Base-by-base conservation (phyloP, 2,888 invertebrate genomes). In the Drosophila formosana region DNA sequence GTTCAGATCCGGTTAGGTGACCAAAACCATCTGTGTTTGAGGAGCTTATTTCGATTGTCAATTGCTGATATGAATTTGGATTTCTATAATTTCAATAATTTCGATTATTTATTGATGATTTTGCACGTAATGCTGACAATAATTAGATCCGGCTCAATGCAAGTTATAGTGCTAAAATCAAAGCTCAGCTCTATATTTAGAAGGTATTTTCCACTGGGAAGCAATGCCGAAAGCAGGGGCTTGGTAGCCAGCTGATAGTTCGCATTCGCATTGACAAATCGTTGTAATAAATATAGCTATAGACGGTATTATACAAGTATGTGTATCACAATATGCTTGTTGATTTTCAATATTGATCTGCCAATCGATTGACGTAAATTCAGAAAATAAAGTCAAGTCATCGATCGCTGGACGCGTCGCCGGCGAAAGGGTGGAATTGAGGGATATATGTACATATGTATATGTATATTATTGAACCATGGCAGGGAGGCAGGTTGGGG, bases 281-380 rank as follows among this genome's bases (percentile, higher is more conserved):
- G 39, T 49, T 39, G 53, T 50, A 45, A 53, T 34, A 50, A 53
- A 37, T 63, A 30, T 43, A 43, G 26, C 65, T 66, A 55, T 58
- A 52, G 4, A n/a, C 4, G 5, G 4, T 37, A 11, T 11, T 52
- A 49, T 67, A 47, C 23, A 9, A 45, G 3, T 57, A 50, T 53
- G 41, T 62, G 58, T 30, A 43, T 18, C 26, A 39, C n/a, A 9
- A 39, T 25, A 61, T 26, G 37, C 47, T 46, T 61, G 49, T 51
- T 37, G 69, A 67, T 52, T 62, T 60, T 49, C 39, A 50, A 37
- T 75, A 58, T 60, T 69, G 52, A 69, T 62, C 28, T 11, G 63
- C 25, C 41, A 37, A 55, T 57, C 64, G 51, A 80, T 77, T 86
- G 86, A 82, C 82, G 82, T 79, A 76, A 50, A 51, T 72, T 56